Evolutionary conservation across 2,888 invertebrate species (phyloP), one percentile per base, ranked within the genome.

Genomic region (Xanthia togata): DNA sequence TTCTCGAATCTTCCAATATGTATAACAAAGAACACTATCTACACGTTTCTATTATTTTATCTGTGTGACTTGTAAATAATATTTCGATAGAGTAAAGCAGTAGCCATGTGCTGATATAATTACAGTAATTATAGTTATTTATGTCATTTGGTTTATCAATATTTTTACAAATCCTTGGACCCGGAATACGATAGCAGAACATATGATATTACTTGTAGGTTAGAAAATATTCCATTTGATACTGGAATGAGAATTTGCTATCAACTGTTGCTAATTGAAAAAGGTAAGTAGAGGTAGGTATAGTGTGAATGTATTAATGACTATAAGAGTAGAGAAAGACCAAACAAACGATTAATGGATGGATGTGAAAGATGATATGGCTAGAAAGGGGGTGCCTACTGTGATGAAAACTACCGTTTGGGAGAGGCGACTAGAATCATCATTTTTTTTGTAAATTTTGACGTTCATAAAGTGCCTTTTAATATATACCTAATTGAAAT

Each of bases 91-190:
- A 65, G 26, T 14, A 68, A 55, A 23, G 11, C 35, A 71, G 70
- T 68, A 69, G 59, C 41, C 20, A 57, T 68, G 3, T 55, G 70
- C 53, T 74, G 59, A 73, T 78, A 70, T 53, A 60, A 55, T 68
- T 55, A 81, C 20, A 59, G 38, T 68, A 47, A 59, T 64, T 59
- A 64, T 69, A 74, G 55, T 64, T 63, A 69, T 79, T 59, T 12
- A 35, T 59, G 53, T 79, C 53, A 70, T 47, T 38, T 60, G 71
- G 20, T 77, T 84, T 83, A 83, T 81, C 84, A 41, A 31, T 59
- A 55, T 80, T 83, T 68, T 84, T 63, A 73, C 55, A 70, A 70
- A 64, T 82, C 84, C 84, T 81, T 84, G 81, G 72, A 59, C 74
- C 72, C 62, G 63, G 67, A 81, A 67, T 70, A 14, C 68, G 84